Base-by-base conservation (phyloP, 2,888 invertebrate species). In the Lycia hirtaria region DNA sequence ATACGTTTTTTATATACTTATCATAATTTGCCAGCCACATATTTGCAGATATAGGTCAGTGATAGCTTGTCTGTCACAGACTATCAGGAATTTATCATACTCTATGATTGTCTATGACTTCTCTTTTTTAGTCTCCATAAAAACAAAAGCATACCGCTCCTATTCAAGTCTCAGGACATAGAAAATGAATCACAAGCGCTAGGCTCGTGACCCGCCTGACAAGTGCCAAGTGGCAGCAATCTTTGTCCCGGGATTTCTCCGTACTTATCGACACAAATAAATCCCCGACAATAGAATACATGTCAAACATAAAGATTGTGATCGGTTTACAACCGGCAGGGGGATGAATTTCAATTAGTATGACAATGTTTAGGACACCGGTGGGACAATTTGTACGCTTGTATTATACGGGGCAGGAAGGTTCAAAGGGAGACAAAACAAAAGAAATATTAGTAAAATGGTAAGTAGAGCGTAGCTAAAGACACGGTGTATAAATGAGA, bases 201-300 rank as follows among this genome's bases (percentile, higher is more conserved):
- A 53, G 65, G 64, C 62, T 78, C 79, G 81, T 81, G 82, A 78
- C 76, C 68, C 44, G 77, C 66, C 62, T 82, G 62, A n/a, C 32
- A 45, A 45, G 32, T 14, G 17, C 35, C 24, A 30, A 43, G 47
- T 19, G 33, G 71, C 74, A 79, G 77, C 52, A 17, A 51, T 22
- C 49, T 49, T 53, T 51, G 48, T 51, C 54, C 41, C 30, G 51
- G 48, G 63, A 48, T 52, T 59, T 52, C 60, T 67, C 71, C 22
- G 24, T 24, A 22, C 66, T 64, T 67, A 67, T 45, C 57, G 64
- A 66, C 62, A 65, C 61, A 65, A 67, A 72, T 68, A 69, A 55
- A 60, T 60, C 52, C 47, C 14, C 6, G n/a, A 52, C 57, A 58
- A 58, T 58, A 58, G 57, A 52, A 58, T 37, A 49, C 57, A 58